Evolutionary conservation across 2,888 invertebrate species (phyloP).

Genomic region (Cantharis rustica): DNA sequence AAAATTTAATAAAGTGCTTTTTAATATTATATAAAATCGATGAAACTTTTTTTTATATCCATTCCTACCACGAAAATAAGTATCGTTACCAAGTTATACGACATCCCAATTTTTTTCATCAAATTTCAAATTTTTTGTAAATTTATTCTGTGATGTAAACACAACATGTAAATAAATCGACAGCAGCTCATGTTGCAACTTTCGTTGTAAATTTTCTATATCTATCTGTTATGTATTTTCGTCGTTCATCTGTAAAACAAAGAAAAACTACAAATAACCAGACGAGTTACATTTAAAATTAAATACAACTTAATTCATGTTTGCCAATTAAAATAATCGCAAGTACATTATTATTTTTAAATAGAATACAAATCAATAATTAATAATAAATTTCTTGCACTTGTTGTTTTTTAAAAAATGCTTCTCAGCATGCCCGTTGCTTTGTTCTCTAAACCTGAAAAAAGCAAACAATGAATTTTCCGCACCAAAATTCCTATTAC

Average conservation of each 20-base stretch:
- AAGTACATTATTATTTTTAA: too few relatives aligned
- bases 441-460: too few relatives aligned
- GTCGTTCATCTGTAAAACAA: background rate
- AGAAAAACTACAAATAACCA: background rate
- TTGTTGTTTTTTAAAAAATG: too few relatives aligned
- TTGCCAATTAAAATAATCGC: background rate
- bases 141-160: background rate
- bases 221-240: background rate
- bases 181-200: background rate
- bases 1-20: background rate
- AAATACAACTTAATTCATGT: background rate
- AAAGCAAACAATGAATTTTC: too few relatives aligned
- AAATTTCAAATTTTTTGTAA: background rate
- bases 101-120: background rate
- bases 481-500: too few relatives aligned
- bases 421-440: too few relatives aligned
- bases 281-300: background rate
- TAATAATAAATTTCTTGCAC: too few relatives aligned
- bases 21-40: background rate
- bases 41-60: background rate
- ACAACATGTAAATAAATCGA: background rate
- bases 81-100: background rate
- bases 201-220: background rate
- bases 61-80: background rate
- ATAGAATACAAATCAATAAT: background rate